Evolutionary conservation across 2,113 vertebrate genomes (phyloP).

Genomic region (Bujurquina vittata): DNA sequence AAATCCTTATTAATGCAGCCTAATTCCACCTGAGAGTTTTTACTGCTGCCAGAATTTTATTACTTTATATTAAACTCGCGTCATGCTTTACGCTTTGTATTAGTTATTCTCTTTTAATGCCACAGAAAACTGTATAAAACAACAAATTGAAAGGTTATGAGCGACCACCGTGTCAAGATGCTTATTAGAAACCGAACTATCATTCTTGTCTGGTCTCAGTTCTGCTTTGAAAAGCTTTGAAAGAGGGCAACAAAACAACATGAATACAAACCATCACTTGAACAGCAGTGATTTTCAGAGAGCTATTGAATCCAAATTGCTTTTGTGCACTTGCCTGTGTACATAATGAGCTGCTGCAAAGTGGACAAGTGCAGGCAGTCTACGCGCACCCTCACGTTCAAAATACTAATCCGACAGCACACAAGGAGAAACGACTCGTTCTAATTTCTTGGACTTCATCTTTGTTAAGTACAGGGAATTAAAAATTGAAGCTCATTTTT

Average conservation of each 20-base stretch:
- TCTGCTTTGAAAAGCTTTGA: neutral
- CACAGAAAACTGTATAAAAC: neutral
- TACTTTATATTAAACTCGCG: constrained; percentile 1
- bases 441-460: neutral
- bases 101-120: constrained; percentile 9
- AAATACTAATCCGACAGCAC: constrained; percentile 18
- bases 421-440: neutral
- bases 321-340: constrained; percentile 24
- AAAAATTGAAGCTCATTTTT: neutral
- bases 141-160: constrained; percentile 15
- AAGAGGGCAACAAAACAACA: neutral
- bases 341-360: constrained; percentile 18
- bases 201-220: constrained; percentile 6
- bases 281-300: neutral
- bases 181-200: constrained; percentile 10
- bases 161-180: neutral
- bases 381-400: neutral
- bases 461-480: neutral
- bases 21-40: neutral
- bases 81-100: neutral
- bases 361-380: neutral
- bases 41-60: constrained; percentile 7
- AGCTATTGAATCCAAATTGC: constrained; percentile 24
- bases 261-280: constrained; percentile 13
- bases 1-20: neutral